Percentiles rank a stretch among this genome's conserved stretches.
These are phyloP conservation scores for Premnoplex brunnescens DNA, from an alignment of 2,797 vertebrate genomes.

Conservation along the genomic window DNA sequence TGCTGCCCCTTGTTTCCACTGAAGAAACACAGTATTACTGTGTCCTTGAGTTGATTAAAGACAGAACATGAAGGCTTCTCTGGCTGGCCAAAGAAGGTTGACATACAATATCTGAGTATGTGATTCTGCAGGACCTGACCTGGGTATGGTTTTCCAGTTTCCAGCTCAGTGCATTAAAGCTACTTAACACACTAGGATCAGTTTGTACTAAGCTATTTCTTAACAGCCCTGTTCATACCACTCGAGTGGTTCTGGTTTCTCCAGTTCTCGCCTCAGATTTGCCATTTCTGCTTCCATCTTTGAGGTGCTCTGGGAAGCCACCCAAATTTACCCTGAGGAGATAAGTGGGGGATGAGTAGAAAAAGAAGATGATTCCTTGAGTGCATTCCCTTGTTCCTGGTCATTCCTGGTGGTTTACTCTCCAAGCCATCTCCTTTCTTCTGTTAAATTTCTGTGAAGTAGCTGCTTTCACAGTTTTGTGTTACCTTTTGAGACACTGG, in stretches of 20 bases:
- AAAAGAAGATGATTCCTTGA: background rate
- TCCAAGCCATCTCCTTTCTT: background rate
- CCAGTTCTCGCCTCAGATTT: background rate
- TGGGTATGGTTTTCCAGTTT: background rate
- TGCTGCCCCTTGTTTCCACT: background rate
- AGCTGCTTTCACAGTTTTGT: background rate
- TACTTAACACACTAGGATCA: background rate
- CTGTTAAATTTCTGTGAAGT: background rate
- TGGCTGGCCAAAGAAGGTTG: background rate
- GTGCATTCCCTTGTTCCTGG: background rate
- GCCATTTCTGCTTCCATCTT: background rate
- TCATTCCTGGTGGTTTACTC: background rate
- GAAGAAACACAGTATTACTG: background rate
- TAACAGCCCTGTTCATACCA: background rate
- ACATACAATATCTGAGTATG: background rate
- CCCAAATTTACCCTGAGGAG: background rate
- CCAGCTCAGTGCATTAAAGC: background rate
- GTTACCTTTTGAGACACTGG: background rate
- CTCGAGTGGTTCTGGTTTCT: rapidly evolving
- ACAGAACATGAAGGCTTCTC: background rate
- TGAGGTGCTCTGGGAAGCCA: background rate
- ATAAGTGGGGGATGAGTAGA: rapidly evolving
- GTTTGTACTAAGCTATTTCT: background rate
- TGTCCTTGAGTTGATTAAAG: background rate
- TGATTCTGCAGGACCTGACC: background rate